These are phyloP conservation scores for Australoheros facetus DNA, from an alignment of 2,797 vertebrate genomes.

Conservation along the genomic window DNA sequence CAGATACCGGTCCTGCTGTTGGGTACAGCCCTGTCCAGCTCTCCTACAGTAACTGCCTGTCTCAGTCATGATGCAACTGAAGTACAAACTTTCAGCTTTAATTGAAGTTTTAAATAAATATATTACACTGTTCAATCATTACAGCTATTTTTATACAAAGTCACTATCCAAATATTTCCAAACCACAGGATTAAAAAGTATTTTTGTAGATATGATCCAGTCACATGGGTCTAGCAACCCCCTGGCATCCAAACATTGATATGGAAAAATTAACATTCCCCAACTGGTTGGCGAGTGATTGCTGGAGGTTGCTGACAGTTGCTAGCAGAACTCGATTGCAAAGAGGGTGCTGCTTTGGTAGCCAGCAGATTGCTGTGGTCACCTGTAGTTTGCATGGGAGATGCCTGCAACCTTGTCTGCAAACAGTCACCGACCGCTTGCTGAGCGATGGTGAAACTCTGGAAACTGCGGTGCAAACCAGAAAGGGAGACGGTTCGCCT, in stretches of 20 bases:
- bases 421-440: neutral
- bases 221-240: neutral
- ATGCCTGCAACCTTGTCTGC: neutral
- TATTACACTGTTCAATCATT: neutral
- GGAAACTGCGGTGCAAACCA: neutral
- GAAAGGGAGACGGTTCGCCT: no score
- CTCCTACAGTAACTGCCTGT: no score
- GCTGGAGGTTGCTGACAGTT: neutral
- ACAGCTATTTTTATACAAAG: neutral
- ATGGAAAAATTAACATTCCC: neutral
- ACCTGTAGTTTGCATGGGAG: neutral
- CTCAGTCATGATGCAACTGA: no score
- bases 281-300: neutral
- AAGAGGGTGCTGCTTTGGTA: neutral
- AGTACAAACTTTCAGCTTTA: no score
- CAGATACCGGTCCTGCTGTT: no score
- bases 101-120: neutral
- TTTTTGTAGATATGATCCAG: neutral
- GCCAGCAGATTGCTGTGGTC: neutral
- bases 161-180: neutral
- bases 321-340: neutral
- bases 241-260: neutral
- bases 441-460: neutral
- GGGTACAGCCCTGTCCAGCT: no score
- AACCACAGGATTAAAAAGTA: neutral